These are phyloP conservation scores for Ctenoplectra terminalis DNA, from an alignment of 1,140 invertebrate species.

Conservation along the genomic window DNA sequence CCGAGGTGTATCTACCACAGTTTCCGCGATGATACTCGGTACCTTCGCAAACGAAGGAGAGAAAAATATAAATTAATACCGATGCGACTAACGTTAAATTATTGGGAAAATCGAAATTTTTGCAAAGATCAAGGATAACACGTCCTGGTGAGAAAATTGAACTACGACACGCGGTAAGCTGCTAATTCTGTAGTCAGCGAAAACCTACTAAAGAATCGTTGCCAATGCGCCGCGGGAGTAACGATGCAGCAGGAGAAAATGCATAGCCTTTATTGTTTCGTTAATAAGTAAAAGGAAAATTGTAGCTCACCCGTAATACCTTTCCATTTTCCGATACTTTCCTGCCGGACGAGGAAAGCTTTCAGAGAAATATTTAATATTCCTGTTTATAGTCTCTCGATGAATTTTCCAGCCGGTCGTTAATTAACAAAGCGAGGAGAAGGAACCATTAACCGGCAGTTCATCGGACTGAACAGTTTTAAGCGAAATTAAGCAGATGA, in stretches of 20 bases:
- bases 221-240: background rate
- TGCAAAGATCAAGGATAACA: too few species aligned
- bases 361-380: background rate
- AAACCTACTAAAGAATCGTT: constrained; percentile 4
- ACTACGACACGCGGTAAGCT: background rate
- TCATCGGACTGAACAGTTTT: background rate
- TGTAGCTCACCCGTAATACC: background rate
- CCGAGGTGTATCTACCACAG: background rate
- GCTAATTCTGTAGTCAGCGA: background rate
- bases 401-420: background rate
- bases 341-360: background rate
- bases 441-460: constrained; percentile 13
- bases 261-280: background rate
- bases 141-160: too few species aligned
- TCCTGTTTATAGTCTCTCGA: too few species aligned
- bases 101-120: background rate
- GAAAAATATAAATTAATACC: background rate
- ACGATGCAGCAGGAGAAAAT: background rate
- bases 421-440: constrained; percentile 20
- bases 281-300: constrained; percentile 17
- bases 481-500: constrained; percentile 2
- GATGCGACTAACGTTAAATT: background rate
- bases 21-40: background rate
- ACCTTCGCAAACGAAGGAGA: background rate
- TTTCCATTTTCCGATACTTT: constrained; percentile 15